phyloP scores from a whole-genome alignment of 2,888 invertebrate genomes.

The Phytoseiulus persimilis region DNA sequence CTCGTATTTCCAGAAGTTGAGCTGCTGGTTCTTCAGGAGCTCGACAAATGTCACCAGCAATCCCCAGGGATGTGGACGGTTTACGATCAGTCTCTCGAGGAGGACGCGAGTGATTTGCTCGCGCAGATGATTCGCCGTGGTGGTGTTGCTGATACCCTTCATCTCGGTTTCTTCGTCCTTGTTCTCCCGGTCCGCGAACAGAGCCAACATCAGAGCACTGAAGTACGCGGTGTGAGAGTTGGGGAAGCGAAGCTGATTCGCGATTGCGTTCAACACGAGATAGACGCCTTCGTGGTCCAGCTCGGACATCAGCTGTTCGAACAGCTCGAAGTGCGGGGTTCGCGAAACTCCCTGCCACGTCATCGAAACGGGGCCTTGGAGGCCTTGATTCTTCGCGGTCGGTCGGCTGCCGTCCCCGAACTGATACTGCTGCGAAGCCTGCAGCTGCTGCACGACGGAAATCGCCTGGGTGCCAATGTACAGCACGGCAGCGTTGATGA shows the following conservation, averaged over 20 bases:
- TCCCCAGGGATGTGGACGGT: conserved; percentile 98
- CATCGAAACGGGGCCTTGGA: conserved; percentile 41
- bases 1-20: conserved; percentile 98
- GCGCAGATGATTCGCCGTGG: conserved; percentile 77
- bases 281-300: conserved; percentile 90
- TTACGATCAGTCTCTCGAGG: conserved; percentile 90
- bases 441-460: conserved; percentile 75
- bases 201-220: conserved; percentile 88
- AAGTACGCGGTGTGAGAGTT: conserved; percentile 99
- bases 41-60: conserved; percentile 96
- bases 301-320: conserved; percentile 96
- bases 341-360: conserved; percentile 61
- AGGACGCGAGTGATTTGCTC: conserved; percentile 94
- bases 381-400: background rate
- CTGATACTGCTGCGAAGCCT: conserved; percentile 55
- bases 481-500: conserved; percentile 93
- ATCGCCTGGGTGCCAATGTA: conserved; percentile 98
- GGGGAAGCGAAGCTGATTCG: conserved; percentile 95
- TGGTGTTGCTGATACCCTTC: conserved; percentile 44
- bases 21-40: conserved; percentile 92
- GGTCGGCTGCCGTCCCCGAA: conserved; percentile 8
- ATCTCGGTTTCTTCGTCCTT: conserved; percentile 45
- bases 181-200: conserved; percentile 70
- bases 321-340: conserved; percentile 98
- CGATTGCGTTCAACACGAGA: conserved; percentile 93